Base-by-base conservation (phyloP, 1,140 invertebrate species). In the Sycophaga agraensis region DNA sequence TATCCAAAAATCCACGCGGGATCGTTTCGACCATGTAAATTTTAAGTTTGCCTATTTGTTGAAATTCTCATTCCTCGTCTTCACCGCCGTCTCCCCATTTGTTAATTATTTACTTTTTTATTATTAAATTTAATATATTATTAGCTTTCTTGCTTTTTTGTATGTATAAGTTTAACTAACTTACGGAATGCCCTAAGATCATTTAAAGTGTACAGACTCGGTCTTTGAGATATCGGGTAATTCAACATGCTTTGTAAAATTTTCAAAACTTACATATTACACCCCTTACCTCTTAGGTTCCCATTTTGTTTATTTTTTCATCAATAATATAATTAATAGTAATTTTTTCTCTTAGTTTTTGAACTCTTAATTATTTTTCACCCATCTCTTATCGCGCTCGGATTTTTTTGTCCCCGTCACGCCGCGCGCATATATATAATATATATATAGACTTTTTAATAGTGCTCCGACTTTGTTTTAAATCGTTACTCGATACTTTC, bases 401-500 rank as follows among this genome's bases (percentile, higher is more conserved):
- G 64, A 66, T 68, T 70, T 61, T 57, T 56, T 62, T 62, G 31
- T 49, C 35, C 4, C 55, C 42, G 6, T 57, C 42, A 48, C 62
- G 59, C 31, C 37, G 62, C 68, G 56, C 61, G 66, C 61, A 46
- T 66, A 69, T 68, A 71, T 64, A 69, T 68, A 67, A 51, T 68
- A 54, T 54, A 45, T 63, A 67, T 60, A 65, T 54, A 70, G 45
- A 65, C 67, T 64, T 65, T 68, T 72, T 67, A 73, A 67, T 69
- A 73, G 58, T 71, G 65, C 63, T 63, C 59, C 58, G 67, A 68
- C 59, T 70, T 71, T 68, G 66, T 68, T 72, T 69, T 72, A 70
- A 76, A 69, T 71, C 69, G 66, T 73, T 75, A 70, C 39, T 76
- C 68, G 67, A 76, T 76, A 77, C 73, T 77, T 75, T 77, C 74